Conservation (phyloP, 1,140 invertebrate species). For the Trigoniulus corallinus region DNA sequence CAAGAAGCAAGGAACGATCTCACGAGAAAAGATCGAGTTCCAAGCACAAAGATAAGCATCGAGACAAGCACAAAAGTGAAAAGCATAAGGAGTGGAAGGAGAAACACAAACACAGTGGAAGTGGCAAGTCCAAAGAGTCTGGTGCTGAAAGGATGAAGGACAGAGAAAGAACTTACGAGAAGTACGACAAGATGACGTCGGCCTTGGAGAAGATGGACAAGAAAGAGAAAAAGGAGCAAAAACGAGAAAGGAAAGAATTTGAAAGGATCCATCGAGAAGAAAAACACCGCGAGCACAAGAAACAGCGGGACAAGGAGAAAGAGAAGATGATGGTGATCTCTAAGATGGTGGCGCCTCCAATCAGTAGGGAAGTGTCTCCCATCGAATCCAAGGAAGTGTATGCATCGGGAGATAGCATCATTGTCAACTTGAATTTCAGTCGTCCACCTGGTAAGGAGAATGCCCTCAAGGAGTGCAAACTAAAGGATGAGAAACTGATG, state of each 20-base stretch:
- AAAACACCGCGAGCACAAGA: conserved; percentile 10
- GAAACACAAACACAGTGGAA: conserved; percentile 19
- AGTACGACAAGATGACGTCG: conserved; percentile 5
- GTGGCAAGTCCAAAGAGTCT: conserved; percentile 20
- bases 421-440: conserved; percentile 74
- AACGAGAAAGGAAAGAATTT: conserved; percentile 23
- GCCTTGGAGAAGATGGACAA: not conserved
- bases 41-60: conserved; percentile 16
- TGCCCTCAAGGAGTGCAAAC: no score
- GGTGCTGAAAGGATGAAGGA: conserved; percentile 6
- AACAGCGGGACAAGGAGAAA: conserved; percentile 32
- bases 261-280: conserved; percentile 18
- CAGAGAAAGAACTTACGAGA: conserved; percentile 4
- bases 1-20: no score
- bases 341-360: not conserved
- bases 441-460: conserved; percentile 17
- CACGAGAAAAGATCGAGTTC: not conserved
- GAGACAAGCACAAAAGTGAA: conserved; percentile 34
- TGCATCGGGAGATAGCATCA: conserved; percentile 75
- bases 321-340: conserved; percentile 36
- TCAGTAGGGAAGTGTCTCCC: conserved; percentile 7
- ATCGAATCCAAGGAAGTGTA: conserved; percentile 58
- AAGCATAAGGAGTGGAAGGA: conserved; percentile 31
- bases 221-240: conserved; percentile 19
- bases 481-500: conserved; percentile 13